phyloP scores from a whole-genome alignment of 2,797 vertebrate genomes.

The Danionella dracula region DNA sequence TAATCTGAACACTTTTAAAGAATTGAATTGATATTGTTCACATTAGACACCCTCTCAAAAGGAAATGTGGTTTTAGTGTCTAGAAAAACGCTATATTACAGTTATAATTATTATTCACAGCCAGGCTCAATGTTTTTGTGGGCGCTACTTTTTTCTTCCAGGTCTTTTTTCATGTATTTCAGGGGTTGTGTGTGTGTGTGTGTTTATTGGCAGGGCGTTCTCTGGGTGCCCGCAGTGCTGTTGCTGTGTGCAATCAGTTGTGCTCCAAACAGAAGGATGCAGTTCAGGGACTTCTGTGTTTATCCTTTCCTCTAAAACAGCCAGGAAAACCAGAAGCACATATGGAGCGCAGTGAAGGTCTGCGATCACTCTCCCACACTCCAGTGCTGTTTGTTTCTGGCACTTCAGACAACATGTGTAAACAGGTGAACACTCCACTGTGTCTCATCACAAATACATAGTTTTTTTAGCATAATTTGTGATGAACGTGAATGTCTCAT shows the following conservation, averaged over 20 bases:
- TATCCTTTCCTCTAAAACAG: slow-evolving; percentile 86
- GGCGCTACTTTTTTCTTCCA: no score
- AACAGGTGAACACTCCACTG: slow-evolving; percentile 64
- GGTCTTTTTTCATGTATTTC: not conserved
- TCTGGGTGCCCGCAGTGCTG: slow-evolving; percentile 86
- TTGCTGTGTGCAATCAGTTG: slow-evolving; percentile 65
- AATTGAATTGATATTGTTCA: no score
- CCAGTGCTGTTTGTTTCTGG: slow-evolving; percentile 86
- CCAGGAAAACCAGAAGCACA: slow-evolving; percentile 73
- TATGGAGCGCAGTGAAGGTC: slow-evolving; percentile 78
- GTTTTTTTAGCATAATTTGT: no score
- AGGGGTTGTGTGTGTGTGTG: not conserved
- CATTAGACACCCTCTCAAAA: no score
- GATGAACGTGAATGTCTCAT: no score
- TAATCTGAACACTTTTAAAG: no score
- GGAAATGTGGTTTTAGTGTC: no score
- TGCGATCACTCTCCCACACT: slow-evolving; percentile 63
- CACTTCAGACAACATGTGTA: slow-evolving; percentile 86
- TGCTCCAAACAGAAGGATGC: slow-evolving; percentile 57
- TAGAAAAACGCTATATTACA: no score
- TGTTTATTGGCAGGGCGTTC: slow-evolving; percentile 79
- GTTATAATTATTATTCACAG: no score
- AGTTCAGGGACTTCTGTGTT: slow-evolving; percentile 80
- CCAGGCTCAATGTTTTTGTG: no score
- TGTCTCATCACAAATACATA: not conserved